Conservation (phyloP, 2,888 invertebrate genomes). For the Dolichomitus sp. region DNA sequence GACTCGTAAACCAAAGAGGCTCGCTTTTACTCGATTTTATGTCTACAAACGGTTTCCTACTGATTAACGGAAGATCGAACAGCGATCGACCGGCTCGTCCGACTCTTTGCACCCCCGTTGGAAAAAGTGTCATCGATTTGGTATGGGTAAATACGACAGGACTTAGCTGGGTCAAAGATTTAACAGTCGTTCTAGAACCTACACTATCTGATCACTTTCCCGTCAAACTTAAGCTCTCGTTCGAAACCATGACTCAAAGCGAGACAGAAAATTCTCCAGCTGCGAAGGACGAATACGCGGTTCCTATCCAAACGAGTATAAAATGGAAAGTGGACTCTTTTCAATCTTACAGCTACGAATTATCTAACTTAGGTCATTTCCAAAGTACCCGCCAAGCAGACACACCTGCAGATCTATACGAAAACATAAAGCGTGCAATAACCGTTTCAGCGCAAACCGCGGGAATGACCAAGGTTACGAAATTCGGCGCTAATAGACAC, state of each 20-base stretch:
- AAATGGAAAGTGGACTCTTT: conserved; percentile 22
- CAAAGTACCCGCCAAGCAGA: background rate
- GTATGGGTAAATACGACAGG: conserved; percentile 14
- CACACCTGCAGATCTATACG: background rate
- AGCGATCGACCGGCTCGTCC: conserved; percentile 29
- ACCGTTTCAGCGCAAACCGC: background rate
- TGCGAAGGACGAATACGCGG: background rate
- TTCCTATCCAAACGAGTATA: background rate
- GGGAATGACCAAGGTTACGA: background rate
- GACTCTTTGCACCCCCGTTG: background rate
- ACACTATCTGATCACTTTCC: conserved; percentile 38
- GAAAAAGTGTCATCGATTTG: conserved; percentile 40
- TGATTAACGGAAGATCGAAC: conserved; percentile 1
- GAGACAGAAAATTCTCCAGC: background rate
- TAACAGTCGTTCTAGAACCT: conserved; percentile 19
- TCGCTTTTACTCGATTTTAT: too few relatives aligned
- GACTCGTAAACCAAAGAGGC: too few relatives aligned
- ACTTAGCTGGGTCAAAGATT: conserved; percentile 19
- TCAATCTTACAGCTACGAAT: background rate
- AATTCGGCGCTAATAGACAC: background rate
- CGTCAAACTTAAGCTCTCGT: conserved; percentile 10
- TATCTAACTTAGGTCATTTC: background rate
- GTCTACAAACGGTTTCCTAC: too few relatives aligned
- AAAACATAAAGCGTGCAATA: conserved; percentile 10
- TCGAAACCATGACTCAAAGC: background rate